Evolutionary conservation across 2,113 vertebrate genomes (phyloP).

Genomic region (Brachypodius melanocephalos): DNA sequence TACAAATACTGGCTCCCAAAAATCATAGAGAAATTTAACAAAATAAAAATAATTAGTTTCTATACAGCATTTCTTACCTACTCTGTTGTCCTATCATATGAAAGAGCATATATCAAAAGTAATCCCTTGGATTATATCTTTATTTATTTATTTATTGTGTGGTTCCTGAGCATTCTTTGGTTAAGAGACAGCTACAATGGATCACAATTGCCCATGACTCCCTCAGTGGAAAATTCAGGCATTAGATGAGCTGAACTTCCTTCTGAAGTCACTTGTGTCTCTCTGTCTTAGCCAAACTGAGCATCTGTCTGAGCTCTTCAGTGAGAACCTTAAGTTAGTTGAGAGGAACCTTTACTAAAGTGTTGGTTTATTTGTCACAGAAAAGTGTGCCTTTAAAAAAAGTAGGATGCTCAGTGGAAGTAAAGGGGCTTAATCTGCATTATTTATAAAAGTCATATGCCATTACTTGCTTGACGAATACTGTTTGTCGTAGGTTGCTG

Average conservation of each 20-base stretch:
- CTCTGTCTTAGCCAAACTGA: neutral
- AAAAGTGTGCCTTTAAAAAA: neutral
- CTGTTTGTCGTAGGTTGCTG: neutral
- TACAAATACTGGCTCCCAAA: neutral
- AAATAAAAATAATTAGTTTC: neutral
- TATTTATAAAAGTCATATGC: neutral
- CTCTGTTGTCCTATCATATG: neutral
- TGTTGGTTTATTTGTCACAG: neutral
- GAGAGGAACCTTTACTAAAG: neutral
- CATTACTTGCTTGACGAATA: neutral
- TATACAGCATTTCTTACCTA: neutral
- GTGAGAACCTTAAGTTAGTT: neutral
- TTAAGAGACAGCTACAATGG: neutral
- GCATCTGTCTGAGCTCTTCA: neutral
- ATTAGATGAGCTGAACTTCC: neutral
- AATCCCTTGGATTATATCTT: neutral
- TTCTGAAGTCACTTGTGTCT: neutral
- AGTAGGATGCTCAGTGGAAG: neutral
- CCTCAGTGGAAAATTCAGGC: neutral
- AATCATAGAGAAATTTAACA: neutral
- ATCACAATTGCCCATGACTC: neutral
- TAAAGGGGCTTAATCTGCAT: neutral
- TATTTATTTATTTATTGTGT: neutral
- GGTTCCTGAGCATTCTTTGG: neutral
- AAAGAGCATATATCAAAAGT: neutral